phyloP scores from a whole-genome alignment of 2,888 invertebrate genomes.

The Alviniconcha strummeri region DNA sequence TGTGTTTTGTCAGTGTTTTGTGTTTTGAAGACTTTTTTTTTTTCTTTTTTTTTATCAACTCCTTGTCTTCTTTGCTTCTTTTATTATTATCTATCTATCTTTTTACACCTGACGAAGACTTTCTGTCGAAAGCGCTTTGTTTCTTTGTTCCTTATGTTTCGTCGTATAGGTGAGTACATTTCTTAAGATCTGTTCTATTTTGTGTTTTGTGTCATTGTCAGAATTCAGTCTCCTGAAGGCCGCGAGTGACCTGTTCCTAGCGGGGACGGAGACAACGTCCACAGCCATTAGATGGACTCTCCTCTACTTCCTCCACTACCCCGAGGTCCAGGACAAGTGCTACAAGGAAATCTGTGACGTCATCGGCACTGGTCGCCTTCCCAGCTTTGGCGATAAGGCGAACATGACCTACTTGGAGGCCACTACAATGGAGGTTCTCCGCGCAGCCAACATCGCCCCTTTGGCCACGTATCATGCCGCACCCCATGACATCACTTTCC shows the following conservation, averaged over 20 bases:
- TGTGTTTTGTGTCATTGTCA: neutral
- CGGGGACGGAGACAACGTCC: constrained; percentile 81
- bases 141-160: too few relatives aligned
- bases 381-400: constrained; percentile 47
- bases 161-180: too few relatives aligned
- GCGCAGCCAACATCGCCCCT: constrained; percentile 54
- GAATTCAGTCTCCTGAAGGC: constrained; percentile 37
- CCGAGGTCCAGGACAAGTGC: constrained; percentile 74
- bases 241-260: constrained; percentile 50
- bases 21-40: too few relatives aligned
- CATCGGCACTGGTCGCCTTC: constrained; percentile 60
- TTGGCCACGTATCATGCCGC: constrained; percentile 49
- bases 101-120: too few relatives aligned
- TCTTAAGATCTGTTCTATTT: too few relatives aligned
- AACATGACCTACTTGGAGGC: constrained; percentile 57
- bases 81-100: too few relatives aligned
- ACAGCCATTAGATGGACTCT: constrained; percentile 90
- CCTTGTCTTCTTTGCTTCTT: too few relatives aligned
- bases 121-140: too few relatives aligned
- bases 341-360: constrained; percentile 55
- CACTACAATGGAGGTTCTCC: constrained; percentile 54
- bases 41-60: too few relatives aligned
- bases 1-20: too few relatives aligned
- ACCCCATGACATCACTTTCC: constrained; percentile 51
- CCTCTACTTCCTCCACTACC: constrained; percentile 85